These are phyloP conservation scores for Syrista parreyssii DNA, from an alignment of 2,888 invertebrate genomes.

Conservation along the genomic window DNA sequence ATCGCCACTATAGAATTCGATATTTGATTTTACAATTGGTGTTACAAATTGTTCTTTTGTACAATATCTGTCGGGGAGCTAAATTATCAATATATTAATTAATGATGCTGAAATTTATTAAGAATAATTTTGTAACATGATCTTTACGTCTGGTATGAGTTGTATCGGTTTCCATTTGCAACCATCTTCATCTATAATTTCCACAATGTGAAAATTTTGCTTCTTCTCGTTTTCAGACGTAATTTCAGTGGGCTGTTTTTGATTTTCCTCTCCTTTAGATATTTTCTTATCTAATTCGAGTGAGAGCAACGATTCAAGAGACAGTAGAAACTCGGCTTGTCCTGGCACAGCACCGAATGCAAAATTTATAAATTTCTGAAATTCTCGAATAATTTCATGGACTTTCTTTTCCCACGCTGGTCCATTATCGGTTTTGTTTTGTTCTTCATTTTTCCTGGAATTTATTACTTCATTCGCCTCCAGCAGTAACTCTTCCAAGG, in stretches of 20 bases:
- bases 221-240: slow-evolving; percentile 8
- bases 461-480: slow-evolving; percentile 30
- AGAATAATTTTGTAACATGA: slow-evolving; percentile 2
- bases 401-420: slow-evolving; percentile 59
- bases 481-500: slow-evolving; percentile 34
- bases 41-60: slow-evolving; percentile 17
- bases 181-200: slow-evolving; percentile 32
- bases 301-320: slow-evolving; percentile 26
- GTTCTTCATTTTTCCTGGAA: slow-evolving; percentile 22
- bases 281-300: slow-evolving; percentile 10
- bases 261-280: background rate
- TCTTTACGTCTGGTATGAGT: slow-evolving; percentile 25
- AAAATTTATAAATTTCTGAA: slow-evolving; percentile 68
- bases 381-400: slow-evolving; percentile 62
- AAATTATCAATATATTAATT: slow-evolving; percentile 1
- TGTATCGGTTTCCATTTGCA: slow-evolving; percentile 34
- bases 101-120: background rate
- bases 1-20: slow-evolving; percentile 23
- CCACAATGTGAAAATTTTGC: slow-evolving; percentile 20
- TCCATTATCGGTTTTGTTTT: slow-evolving; percentile 22
- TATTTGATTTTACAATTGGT: slow-evolving; percentile 21
- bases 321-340: slow-evolving; percentile 67
- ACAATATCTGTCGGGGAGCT: slow-evolving; percentile 23
- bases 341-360: slow-evolving; percentile 65
- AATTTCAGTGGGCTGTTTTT: background rate